Percentiles rank a stretch among this genome's conserved stretches.
phyloP scores from a whole-genome alignment of 2,888 invertebrate genomes.

The Cantharis flavilabris region DNA sequence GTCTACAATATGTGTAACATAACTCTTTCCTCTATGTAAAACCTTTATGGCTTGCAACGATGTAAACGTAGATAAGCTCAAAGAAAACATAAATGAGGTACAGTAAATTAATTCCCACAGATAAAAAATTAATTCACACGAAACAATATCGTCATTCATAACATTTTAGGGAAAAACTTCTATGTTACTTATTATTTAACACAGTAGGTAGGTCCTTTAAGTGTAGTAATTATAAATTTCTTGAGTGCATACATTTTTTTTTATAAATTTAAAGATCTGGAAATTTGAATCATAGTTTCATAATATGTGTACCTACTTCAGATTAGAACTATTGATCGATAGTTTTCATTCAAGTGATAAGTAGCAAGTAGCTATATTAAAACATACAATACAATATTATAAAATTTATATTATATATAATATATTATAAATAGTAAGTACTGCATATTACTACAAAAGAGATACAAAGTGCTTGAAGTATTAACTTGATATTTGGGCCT shows the following conservation, averaged over 20 bases:
- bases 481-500: background rate
- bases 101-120: slow-evolving; percentile 1
- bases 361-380: background rate
- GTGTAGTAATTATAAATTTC: background rate
- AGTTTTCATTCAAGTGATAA: background rate
- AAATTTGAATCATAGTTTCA: background rate
- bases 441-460: background rate
- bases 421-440: too few relatives aligned
- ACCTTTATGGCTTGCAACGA: background rate
- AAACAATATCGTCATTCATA: background rate
- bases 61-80: background rate
- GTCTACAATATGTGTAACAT: background rate
- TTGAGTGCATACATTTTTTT: background rate
- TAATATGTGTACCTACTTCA: background rate
- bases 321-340: background rate
- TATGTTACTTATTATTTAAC: background rate
- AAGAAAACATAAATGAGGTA: background rate
- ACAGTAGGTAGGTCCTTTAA: background rate
- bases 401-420: too few relatives aligned
- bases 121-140: background rate
- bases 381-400: too few relatives aligned
- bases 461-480: background rate
- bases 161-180: background rate
- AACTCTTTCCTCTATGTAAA: background rate
- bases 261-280: background rate